A percentile compares a stretch with the other conserved stretches of the same genome.
These are phyloP conservation scores for Melanotaenia nigrans DNA, from an alignment of 2,797 vertebrate species.

Conservation along the genomic window DNA sequence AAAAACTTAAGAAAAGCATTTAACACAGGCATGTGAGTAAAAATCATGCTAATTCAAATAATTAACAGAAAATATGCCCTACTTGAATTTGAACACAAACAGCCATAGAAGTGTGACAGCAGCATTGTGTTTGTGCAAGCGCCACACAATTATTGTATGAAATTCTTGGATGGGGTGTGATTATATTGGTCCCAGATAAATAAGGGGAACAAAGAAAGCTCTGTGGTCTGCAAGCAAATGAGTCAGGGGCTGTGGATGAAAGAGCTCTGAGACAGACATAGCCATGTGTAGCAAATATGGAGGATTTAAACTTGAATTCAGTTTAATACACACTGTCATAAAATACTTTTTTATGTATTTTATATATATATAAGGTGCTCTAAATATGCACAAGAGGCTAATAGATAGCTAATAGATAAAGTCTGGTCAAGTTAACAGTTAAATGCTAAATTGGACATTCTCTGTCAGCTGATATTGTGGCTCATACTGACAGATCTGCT, in stretches of 20 bases:
- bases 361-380: no score
- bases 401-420: no score
- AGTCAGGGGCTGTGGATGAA: constrained; percentile 1
- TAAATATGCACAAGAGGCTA: no score
- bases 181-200: constrained; percentile 20
- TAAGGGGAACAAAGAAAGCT: constrained; percentile 33
- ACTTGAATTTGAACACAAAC: background rate
- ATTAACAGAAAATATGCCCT: background rate
- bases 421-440: no score
- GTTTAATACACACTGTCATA: no score
- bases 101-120: background rate
- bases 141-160: constrained; percentile 14
- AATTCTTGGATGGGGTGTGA: constrained; percentile 1
- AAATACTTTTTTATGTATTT: no score
- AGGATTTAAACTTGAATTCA: background rate
- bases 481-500: no score
- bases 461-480: no score
- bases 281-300: background rate
- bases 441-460: no score
- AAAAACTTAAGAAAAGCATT: background rate
- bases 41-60: background rate
- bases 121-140: constrained; percentile 17
- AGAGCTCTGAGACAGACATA: background rate
- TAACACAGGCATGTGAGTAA: background rate
- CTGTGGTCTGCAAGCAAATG: constrained; percentile 8